Evolutionary conservation across 2,888 invertebrate species (phyloP).

Genomic region (Petrolisthes cinctipes): DNA sequence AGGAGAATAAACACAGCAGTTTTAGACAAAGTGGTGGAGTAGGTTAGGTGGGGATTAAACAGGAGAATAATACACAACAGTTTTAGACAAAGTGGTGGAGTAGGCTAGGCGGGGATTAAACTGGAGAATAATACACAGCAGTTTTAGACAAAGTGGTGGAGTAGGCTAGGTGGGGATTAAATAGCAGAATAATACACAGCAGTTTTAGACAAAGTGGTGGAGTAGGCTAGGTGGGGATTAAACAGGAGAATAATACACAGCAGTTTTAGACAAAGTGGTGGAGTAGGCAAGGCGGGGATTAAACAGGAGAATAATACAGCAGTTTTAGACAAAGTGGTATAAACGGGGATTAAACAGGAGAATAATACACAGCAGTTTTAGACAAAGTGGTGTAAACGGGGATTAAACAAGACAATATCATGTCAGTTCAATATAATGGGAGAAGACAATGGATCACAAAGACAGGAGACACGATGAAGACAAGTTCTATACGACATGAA

Average conservation of each 20-base stretch:
- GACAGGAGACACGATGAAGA: too few species aligned
- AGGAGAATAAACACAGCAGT: neutral
- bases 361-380: too few species aligned
- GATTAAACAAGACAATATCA: neutral
- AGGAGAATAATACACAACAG: neutral
- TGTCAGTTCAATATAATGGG: neutral
- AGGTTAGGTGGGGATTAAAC: neutral
- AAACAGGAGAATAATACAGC: too few species aligned
- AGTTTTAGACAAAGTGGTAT: too few species aligned
- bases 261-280: neutral
- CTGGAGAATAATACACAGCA: too few species aligned
- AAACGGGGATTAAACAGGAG: too few species aligned
- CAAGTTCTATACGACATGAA: too few species aligned
- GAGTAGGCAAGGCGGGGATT: neutral
- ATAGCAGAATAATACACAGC: neutral
- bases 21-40: neutral
- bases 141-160: neutral
- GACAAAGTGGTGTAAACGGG: neutral
- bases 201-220: neutral
- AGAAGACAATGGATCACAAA: too few species aligned
- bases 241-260: neutral
- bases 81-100: neutral
- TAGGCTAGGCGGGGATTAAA: neutral
- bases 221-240: constrained; percentile 72
- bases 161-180: neutral